Evolutionary conservation across 23 tunicate species (phyloP), one percentile per base, ranked within the genome.

Genomic region (Halocynthia roretzi): DNA sequence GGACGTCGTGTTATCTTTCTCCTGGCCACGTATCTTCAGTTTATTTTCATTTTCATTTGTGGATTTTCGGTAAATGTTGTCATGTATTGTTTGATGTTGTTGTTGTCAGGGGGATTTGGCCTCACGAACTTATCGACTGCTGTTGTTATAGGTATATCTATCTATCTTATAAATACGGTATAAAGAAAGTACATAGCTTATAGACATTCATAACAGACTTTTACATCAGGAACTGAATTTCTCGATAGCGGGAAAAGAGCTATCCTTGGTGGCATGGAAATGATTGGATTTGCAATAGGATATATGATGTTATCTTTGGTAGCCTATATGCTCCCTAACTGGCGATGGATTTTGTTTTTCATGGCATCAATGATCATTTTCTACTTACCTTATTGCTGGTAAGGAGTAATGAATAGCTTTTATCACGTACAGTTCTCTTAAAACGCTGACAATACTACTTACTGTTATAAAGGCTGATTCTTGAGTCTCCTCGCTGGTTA

Each of bases 401-500:
- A 65, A 65, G 70, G 10, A 20, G 15, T 11, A 65, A 48, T 9
- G 17, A 14, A 14, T 58, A 14, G 63, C 63, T 14, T 31, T 31
- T 0, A 31, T 31, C 44, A 31, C 44, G 44, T 4, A 31, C 44
- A 31, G 1, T 31, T 31, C 44, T 31, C 44, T 31, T 31, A 0
- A 31, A 31, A 31, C 63, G 2, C 63, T n/a, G 63, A 58, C 63
- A 2, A 58, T 14, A 58, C 15, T 58, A 58, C 17, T 58, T 58
- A 14, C 17, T n/a, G 17, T n/a, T n/a, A 10, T 48, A 40, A 9
- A 65, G 70, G 70, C 31, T 40, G 70, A 48, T 65, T 65, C 70
- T 48, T 10, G 70, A 65, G 31, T 65, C 70, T 10, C 19, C 22
- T 65, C 70, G 70, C 10, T 65, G 70, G 70, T 48, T 65, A 20